Conservation (phyloP, 2,888 invertebrate genomes). For the Chrysolina oricalcia region DNA sequence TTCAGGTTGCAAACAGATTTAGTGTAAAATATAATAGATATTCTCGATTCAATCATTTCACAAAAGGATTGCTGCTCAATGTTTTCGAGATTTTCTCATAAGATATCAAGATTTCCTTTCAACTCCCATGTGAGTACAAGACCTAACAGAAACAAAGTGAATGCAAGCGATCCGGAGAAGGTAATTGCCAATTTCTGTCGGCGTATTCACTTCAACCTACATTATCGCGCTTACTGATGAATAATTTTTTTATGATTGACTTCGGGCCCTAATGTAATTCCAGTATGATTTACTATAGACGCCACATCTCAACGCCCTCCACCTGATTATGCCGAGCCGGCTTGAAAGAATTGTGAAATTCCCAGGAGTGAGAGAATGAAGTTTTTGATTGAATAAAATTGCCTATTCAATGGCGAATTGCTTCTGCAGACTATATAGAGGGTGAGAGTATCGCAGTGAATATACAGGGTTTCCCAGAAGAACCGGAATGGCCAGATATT, state of each 20-base stretch:
- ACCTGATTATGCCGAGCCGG: conserved; percentile 27
- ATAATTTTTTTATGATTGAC: conserved; percentile 28
- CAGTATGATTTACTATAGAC: conserved; percentile 32
- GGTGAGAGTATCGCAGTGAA: no score
- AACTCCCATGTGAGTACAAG: not conserved
- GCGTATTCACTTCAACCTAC: not conserved
- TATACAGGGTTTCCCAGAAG: no score
- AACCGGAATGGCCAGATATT: no score
- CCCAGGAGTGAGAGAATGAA: not conserved
- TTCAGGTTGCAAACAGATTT: no score
- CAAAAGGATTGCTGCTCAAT: no score
- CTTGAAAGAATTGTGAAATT: not conserved
- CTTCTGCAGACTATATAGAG: no score
- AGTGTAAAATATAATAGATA: no score
- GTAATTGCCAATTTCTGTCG: conserved; percentile 17
- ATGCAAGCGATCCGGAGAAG: not conserved
- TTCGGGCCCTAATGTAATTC: conserved; percentile 13
- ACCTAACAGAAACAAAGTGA: not conserved
- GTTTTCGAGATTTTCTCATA: not conserved
- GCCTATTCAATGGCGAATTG: no score
- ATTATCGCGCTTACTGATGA: conserved; percentile 15
- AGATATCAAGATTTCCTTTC: not conserved
- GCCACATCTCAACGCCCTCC: conserved; percentile 29
- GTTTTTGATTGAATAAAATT: not conserved
- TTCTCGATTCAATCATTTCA: no score